Percentiles rank a stretch among this genome's conserved stretches.
Evolutionary conservation across 2,797 vertebrate species (phyloP).

Genomic region (Peromyscus eremicus): DNA sequence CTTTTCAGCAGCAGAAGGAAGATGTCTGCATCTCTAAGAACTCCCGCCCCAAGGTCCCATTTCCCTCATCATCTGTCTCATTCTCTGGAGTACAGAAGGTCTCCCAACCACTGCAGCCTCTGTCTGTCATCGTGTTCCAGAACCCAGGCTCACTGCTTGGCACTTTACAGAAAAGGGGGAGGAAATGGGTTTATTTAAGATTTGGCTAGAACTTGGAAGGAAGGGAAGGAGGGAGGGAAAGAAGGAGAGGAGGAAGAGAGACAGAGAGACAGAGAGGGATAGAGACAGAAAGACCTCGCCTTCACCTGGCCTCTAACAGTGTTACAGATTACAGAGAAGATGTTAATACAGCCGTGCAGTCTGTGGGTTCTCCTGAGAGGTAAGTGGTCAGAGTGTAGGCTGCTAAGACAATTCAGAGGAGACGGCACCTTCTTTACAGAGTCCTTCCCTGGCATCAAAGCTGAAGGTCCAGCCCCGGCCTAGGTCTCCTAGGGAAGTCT

Average conservation of each 20-base stretch:
- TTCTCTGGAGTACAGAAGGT: not conserved
- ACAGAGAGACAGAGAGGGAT: too few species aligned
- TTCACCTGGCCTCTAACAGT: not conserved
- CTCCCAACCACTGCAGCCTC: not conserved
- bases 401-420: not conserved
- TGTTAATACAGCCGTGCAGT: not conserved
- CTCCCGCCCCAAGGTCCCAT: not conserved
- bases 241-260: too few species aligned
- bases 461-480: not conserved
- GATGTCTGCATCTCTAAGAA: not conserved
- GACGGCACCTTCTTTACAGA: not conserved
- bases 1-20: not conserved
- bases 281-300: not conserved
- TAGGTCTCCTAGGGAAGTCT: not conserved
- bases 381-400: not conserved
- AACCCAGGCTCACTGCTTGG: not conserved
- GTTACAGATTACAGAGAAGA: not conserved
- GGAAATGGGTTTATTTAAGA: not conserved
- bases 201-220: not conserved
- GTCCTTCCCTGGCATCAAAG: not conserved
- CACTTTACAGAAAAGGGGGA: not conserved
- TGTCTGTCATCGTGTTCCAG: not conserved
- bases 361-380: not conserved
- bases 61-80: not conserved
- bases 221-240: not conserved